Evolutionary conservation across 2,888 invertebrate species (phyloP), one percentile per base, ranked within the genome.

Genomic region (Tanytarsus gracilentus): DNA sequence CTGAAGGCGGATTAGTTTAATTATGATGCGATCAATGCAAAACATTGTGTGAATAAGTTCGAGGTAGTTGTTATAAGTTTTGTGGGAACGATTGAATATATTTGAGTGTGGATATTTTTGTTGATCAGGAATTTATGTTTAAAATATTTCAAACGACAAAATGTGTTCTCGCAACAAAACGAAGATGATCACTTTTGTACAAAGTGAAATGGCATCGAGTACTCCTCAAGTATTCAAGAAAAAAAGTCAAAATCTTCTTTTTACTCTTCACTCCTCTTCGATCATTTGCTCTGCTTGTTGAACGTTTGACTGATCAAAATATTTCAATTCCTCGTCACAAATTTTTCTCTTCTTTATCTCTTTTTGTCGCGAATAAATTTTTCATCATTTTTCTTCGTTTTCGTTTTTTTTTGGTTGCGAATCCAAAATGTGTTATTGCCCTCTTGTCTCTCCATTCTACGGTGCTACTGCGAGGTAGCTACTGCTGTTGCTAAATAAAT

Each of bases 121-220:
- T n/a, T n/a, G n/a, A n/a, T n/a, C n/a, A n/a, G n/a, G n/a, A n/a
- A n/a, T n/a, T n/a, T n/a, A n/a, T n/a, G n/a, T n/a, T n/a, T n/a
- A n/a, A n/a, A n/a, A n/a, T n/a, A n/a, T n/a, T n/a, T n/a, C n/a
- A n/a, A n/a, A n/a, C n/a, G n/a, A n/a, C n/a, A n/a, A n/a, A n/a
- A n/a, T n/a, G n/a, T n/a, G n/a, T n/a, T n/a, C n/a, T n/a, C n/a
- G n/a, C n/a, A n/a, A n/a, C n/a, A n/a, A n/a, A n/a, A n/a, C n/a
- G n/a, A 27, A 58, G 58, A 58, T 58, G 58, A 58, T 58, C 58
- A 58, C 58, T 58, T 58, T 58, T n/a, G 44, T n/a, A n/a, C n/a
- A n/a, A n/a, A n/a, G 21, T 14, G 39, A 58, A 58, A 58, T 55
- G 21, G n/a, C n/a, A n/a, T n/a, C n/a, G n/a, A n/a, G n/a, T n/a